Percentiles rank a stretch among this genome's conserved stretches.
Evolutionary conservation across 2,888 invertebrate species (phyloP).

Genomic region (Parnassius smintheus): DNA sequence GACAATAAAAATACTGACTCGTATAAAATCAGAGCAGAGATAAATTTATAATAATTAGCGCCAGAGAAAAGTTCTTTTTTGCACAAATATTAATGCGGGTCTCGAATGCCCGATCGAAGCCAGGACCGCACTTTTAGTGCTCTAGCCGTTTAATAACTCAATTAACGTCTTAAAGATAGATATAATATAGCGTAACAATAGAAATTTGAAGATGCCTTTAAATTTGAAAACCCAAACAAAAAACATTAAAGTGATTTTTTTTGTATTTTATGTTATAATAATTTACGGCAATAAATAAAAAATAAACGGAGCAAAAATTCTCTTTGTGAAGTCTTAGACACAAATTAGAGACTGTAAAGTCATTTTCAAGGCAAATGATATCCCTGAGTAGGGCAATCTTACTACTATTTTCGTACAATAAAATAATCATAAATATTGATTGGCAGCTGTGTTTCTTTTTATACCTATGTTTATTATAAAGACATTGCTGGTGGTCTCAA

Average conservation of each 20-base stretch:
- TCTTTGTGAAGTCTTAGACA: constrained; percentile 33
- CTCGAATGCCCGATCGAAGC: too few species aligned
- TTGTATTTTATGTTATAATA: neutral
- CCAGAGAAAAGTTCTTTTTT: too few species aligned
- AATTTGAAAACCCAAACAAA: too few species aligned
- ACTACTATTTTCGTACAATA: constrained; percentile 46
- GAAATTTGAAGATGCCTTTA: too few species aligned
- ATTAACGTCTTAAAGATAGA: too few species aligned
- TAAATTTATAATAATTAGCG: too few species aligned
- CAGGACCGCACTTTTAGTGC: too few species aligned
- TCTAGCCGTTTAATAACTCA: too few species aligned
- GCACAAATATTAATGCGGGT: too few species aligned
- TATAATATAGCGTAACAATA: too few species aligned
- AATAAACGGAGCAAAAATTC: constrained; percentile 25
- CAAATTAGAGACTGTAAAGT: constrained; percentile 65
- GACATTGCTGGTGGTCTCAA: constrained; percentile 53
- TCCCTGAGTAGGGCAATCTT: constrained; percentile 46
- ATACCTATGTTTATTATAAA: constrained; percentile 31
- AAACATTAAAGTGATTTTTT: neutral
- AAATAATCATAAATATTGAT: constrained; percentile 58
- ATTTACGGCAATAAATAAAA: constrained; percentile 23
- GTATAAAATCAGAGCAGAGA: too few species aligned
- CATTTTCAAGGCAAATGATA: constrained; percentile 51
- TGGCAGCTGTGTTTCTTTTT: constrained; percentile 37
- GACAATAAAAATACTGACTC: too few species aligned